These are phyloP conservation scores for Tipula confusa DNA, from an alignment of 2,888 invertebrate genomes.

Conservation along the genomic window DNA sequence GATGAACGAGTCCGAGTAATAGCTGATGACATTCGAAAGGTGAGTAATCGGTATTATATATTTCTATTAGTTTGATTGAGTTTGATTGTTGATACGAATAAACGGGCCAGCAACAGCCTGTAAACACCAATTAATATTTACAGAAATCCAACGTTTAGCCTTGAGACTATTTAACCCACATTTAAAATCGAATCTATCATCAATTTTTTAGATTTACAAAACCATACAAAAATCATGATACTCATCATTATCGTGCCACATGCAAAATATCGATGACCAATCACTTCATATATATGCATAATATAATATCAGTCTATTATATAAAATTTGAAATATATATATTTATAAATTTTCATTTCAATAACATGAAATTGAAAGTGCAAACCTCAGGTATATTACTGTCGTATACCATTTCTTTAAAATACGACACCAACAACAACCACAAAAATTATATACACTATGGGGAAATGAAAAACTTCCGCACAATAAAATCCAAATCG, in stretches of 20 bases:
- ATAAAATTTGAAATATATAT: neutral
- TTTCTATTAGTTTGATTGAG: too few relatives aligned
- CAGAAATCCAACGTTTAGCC: too few relatives aligned
- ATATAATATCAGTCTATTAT: too few relatives aligned
- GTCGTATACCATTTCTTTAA: neutral
- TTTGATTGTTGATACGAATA: too few relatives aligned
- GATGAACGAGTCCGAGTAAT: too few relatives aligned
- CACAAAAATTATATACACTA: neutral
- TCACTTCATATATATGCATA: neutral
- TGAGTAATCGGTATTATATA: too few relatives aligned
- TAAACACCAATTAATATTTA: too few relatives aligned
- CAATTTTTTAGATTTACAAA: neutral
- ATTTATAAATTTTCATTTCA: neutral
- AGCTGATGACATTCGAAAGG: too few relatives aligned
- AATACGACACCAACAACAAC: neutral
- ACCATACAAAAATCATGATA: neutral
- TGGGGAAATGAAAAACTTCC: neutral
- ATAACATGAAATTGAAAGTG: neutral
- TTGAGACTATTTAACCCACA: neutral
- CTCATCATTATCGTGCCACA: neutral
- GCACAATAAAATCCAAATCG: slow-evolving; percentile 12
- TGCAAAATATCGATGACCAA: neutral
- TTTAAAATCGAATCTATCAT: neutral
- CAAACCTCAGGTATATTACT: neutral
- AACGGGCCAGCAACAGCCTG: too few relatives aligned